Percentiles rank a stretch among this genome's conserved stretches.
Evolutionary conservation across 2,113 vertebrate genomes (phyloP).

Genomic region (Globicephala melas): DNA sequence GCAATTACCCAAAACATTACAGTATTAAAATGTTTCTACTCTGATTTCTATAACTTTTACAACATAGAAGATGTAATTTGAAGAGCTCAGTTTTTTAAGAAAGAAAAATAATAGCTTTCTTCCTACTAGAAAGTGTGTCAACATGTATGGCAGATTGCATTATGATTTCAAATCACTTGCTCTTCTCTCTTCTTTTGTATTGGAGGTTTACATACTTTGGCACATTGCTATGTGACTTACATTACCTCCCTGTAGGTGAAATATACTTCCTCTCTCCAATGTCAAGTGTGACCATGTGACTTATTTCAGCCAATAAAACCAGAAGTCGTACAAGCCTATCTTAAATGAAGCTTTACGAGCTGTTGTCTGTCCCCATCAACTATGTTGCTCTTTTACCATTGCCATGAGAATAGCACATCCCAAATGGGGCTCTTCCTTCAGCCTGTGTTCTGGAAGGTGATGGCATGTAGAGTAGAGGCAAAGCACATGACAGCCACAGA

Average conservation of each 20-base stretch:
- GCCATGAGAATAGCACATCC: background rate
- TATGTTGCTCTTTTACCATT: background rate
- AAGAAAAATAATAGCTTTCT: background rate
- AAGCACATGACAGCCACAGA: background rate
- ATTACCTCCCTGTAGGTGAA: background rate
- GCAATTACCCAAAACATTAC: background rate
- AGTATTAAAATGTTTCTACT: background rate
- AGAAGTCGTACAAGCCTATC: background rate
- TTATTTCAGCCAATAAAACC: background rate
- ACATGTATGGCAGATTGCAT: background rate
- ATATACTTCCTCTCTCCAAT: background rate
- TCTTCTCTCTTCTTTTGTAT: background rate
- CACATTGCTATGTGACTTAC: background rate
- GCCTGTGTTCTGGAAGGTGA: background rate
- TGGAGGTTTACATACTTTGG: background rate
- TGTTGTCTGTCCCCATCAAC: background rate
- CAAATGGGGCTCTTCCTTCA: background rate
- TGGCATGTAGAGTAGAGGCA: background rate
- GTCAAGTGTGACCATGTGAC: background rate
- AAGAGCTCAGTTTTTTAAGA: background rate
- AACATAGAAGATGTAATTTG: background rate
- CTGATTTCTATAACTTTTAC: background rate
- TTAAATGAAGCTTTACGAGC: background rate
- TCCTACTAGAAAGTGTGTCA: background rate
- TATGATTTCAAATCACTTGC: background rate